These are phyloP conservation scores for Caenorhabditis becei DNA, from an alignment of 2,888 invertebrate species.

Conservation along the genomic window DNA sequence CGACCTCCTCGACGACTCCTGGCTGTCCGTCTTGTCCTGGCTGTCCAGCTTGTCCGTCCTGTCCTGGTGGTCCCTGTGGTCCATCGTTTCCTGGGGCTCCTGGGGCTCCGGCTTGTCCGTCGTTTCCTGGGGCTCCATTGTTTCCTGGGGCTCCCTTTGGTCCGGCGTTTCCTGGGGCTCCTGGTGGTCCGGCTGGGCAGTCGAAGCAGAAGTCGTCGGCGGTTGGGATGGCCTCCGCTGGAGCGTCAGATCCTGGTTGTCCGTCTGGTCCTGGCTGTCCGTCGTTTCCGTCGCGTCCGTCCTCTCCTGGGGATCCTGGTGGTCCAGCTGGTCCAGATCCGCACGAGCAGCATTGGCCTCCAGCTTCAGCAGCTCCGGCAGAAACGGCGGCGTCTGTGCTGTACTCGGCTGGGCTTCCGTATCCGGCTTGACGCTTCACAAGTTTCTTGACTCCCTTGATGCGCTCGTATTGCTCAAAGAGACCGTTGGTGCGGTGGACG, in stretches of 20 bases:
- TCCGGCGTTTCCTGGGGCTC: conserved; percentile 74
- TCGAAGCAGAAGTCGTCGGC: conserved; percentile 73
- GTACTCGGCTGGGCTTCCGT: conserved; percentile 63
- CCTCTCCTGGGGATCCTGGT: conserved; percentile 75
- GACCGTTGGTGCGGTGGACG: conserved; percentile 74
- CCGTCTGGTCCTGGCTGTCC: conserved; percentile 75
- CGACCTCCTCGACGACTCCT: conserved; percentile 69
- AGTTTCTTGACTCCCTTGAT: conserved; percentile 72
- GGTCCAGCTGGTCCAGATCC: conserved; percentile 73
- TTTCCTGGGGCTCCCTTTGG: conserved; percentile 71
- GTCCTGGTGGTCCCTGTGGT: conserved; percentile 72
- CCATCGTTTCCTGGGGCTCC: conserved; percentile 72
- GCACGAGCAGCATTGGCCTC: conserved; percentile 75
- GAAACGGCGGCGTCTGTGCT: conserved; percentile 58
- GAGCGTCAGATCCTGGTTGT: conserved; percentile 75
- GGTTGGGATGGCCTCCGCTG: conserved; percentile 64
- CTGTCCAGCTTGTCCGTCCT: conserved; percentile 68
- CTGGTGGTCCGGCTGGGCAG: conserved; percentile 74
- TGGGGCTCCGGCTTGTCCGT: conserved; percentile 68
- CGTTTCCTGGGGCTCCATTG: conserved; percentile 65
- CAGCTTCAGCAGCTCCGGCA: conserved; percentile 21
- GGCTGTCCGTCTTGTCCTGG: conserved; percentile 72
- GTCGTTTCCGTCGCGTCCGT: conserved; percentile 74
- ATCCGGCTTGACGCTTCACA: conserved; percentile 72
- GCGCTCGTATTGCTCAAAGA: conserved; percentile 74